Conservation (phyloP, 2,797 vertebrate species). For the Oreochromis grahami region DNA sequence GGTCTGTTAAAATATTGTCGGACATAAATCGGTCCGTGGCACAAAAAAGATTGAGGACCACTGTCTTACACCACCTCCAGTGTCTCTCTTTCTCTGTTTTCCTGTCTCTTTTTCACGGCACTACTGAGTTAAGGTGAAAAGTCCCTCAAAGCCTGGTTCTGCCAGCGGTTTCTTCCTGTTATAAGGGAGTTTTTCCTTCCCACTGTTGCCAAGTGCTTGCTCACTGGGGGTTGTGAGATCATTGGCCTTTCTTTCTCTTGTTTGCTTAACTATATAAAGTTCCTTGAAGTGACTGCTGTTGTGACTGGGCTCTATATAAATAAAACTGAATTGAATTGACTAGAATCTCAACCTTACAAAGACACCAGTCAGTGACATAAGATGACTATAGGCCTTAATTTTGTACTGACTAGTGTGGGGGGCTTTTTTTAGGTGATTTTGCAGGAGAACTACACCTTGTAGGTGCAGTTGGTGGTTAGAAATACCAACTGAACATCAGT, state of each 20-base stretch:
- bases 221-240: background rate
- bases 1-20: background rate
- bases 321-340: background rate
- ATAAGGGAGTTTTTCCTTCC: background rate
- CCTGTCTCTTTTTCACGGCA: background rate
- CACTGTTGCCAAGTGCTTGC: background rate
- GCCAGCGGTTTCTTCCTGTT: background rate
- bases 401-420: background rate
- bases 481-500: background rate
- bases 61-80: background rate
- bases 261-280: background rate
- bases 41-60: background rate
- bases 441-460: background rate
- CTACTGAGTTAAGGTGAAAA: background rate
- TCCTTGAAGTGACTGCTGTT: background rate
- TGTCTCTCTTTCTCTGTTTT: background rate
- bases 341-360: background rate
- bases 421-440: rapidly evolving
- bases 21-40: rapidly evolving
- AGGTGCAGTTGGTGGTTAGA: background rate
- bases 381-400: background rate
- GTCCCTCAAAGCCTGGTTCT: background rate
- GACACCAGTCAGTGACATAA: background rate
- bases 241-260: background rate
- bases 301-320: background rate